phyloP scores from a whole-genome alignment of 2,113 vertebrate genomes.

The Antennarius striatus region DNA sequence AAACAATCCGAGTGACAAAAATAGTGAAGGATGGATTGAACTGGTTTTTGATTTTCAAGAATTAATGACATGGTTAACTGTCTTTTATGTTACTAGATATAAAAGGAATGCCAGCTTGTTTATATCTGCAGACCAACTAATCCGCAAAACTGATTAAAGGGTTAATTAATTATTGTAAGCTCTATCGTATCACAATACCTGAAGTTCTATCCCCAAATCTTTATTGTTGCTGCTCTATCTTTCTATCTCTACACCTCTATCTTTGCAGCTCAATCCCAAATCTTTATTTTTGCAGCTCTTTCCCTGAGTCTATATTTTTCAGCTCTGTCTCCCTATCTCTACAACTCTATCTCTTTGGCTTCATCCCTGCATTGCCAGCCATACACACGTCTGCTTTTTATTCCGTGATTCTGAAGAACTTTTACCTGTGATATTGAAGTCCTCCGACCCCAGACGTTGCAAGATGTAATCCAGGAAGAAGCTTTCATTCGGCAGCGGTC shows the following conservation, averaged over 20 bases:
- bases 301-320: no score
- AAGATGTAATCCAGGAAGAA: conserved; percentile 86
- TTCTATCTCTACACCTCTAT: no score
- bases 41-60: not conserved
- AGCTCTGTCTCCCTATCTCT: no score
- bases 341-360: no score
- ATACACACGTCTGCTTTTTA: no score
- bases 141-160: no score
- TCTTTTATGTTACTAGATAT: not conserved
- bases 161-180: not conserved
- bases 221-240: not conserved
- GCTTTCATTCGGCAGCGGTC: conserved; percentile 68
- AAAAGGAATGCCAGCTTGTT: not conserved
- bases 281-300: no score
- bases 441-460: conserved; percentile 54
- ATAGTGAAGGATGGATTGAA: not conserved
- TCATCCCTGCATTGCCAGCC: no score
- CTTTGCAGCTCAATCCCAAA: no score
- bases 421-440: conserved; percentile 79
- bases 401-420: not conserved
- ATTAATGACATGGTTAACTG: not conserved
- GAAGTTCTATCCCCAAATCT: not conserved
- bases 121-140: not conserved
- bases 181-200: no score
- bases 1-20: not conserved